A percentile compares a stretch with the other conserved stretches of the same genome.
These are phyloP conservation scores for Xanthia togata DNA, from an alignment of 2,888 invertebrate species.

Conservation along the genomic window DNA sequence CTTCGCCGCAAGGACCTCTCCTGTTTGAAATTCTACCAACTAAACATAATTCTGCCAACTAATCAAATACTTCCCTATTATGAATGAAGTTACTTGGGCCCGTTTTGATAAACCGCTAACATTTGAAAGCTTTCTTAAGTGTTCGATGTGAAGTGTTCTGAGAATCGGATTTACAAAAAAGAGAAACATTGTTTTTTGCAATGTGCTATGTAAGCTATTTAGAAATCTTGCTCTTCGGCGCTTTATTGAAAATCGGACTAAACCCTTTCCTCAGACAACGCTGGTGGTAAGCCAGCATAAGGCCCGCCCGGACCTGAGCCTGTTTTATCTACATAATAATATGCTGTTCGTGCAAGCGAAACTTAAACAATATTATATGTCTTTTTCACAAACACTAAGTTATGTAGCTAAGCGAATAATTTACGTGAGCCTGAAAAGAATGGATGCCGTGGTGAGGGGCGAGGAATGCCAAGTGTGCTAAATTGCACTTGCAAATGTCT, in stretches of 20 bases:
- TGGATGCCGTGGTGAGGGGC: background rate
- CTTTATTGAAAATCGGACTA: background rate
- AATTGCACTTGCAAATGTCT: conserved; percentile 6
- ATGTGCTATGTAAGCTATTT: background rate
- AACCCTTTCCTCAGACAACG: background rate
- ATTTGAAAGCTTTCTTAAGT: conserved; percentile 47
- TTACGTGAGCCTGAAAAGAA: background rate
- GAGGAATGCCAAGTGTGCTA: background rate
- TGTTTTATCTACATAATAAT: conserved; percentile 2
- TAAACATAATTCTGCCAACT: conserved; percentile 52
- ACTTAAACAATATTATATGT: background rate
- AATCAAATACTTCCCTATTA: conserved; percentile 31
- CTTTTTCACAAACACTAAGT: background rate
- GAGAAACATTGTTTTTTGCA: background rate
- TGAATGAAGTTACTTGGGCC: conserved; percentile 26
- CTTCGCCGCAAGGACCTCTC: conserved; percentile 24
- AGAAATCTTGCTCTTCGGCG: background rate
- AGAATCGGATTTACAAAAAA: conserved; percentile 8
- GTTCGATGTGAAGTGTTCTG: conserved; percentile 27
- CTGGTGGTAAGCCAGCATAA: background rate
- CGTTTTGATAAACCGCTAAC: conserved; percentile 24
- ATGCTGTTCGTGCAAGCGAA: background rate
- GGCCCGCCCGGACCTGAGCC: background rate
- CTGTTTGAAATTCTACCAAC: conserved; percentile 60
- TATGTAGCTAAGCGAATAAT: background rate